These are phyloP conservation scores for Anguilla anguilla DNA, from an alignment of 2,797 vertebrate genomes.

Conservation along the genomic window DNA sequence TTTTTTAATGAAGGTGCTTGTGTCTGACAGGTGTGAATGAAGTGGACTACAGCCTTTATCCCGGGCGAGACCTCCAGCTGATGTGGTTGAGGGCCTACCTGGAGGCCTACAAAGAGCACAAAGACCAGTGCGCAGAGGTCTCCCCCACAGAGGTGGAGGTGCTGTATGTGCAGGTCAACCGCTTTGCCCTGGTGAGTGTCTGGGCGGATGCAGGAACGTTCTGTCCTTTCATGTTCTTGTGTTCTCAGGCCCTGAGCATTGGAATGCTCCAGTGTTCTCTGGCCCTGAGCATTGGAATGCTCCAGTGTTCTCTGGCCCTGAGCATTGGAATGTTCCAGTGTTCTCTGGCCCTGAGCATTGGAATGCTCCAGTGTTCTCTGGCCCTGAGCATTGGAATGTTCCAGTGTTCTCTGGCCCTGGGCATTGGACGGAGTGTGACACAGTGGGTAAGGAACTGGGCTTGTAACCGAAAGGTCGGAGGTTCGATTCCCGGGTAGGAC, in stretches of 20 bases:
- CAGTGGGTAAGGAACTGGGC: too few species aligned
- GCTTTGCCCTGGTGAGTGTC: slow-evolving; percentile 87
- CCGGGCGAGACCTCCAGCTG: slow-evolving; percentile 80
- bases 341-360: too few species aligned
- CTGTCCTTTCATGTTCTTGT: not conserved
- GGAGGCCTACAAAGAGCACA: slow-evolving; percentile 90
- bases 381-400: too few species aligned
- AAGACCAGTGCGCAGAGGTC: slow-evolving; percentile 81
- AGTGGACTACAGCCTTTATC: slow-evolving; percentile 94
- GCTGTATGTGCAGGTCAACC: slow-evolving; percentile 94
- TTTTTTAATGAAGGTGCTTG: slow-evolving; percentile 15
- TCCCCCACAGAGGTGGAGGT: slow-evolving; percentile 86
- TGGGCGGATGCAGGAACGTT: not conserved
- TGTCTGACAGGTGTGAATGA: slow-evolving; percentile 85
- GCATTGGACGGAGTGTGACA: too few species aligned
- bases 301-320: not conserved
- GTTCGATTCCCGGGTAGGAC: too few species aligned
- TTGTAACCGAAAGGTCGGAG: too few species aligned
- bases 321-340: not conserved
- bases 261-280: not conserved
- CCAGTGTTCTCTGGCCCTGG: not conserved
- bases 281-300: too few species aligned
- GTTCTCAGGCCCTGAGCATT: not conserved
- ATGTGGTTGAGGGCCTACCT: slow-evolving; percentile 91
- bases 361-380: too few species aligned